phyloP scores from a whole-genome alignment of 2,113 vertebrate genomes.

The Lepisosteus osseus region DNA sequence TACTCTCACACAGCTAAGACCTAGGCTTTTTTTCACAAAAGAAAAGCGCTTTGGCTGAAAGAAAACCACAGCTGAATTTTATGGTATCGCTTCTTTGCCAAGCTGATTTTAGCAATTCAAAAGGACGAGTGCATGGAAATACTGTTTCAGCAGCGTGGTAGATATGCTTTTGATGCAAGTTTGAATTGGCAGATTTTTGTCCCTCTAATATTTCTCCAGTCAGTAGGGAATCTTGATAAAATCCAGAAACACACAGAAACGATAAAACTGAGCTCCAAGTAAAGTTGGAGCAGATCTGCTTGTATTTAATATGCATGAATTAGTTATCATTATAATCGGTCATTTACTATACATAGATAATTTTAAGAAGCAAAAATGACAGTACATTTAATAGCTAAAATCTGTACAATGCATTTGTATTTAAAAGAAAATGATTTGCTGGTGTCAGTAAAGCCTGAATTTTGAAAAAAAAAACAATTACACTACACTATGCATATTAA shows the following conservation, averaged over 20 bases:
- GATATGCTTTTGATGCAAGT: constrained; percentile 65
- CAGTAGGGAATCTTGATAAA: constrained; percentile 68
- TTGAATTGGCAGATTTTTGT: constrained; percentile 67
- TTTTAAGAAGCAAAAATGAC: no score
- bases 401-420: no score
- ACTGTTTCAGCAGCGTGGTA: constrained; percentile 56
- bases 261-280: constrained; percentile 44
- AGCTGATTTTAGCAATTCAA: constrained; percentile 77
- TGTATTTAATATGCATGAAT: constrained; percentile 54
- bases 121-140: constrained; percentile 63
- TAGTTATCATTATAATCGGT: constrained; percentile 55
- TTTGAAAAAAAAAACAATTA: no score
- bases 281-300: constrained; percentile 51
- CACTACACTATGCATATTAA: no score
- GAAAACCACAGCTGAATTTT: constrained; percentile 77
- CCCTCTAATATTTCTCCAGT: constrained; percentile 69
- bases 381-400: no score
- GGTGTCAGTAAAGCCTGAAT: no score
- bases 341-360: no score
- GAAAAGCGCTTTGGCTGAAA: constrained; percentile 78
- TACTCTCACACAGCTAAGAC: constrained; percentile 55
- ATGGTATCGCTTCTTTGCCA: constrained; percentile 73
- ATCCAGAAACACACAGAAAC: constrained; percentile 50
- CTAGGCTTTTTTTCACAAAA: constrained; percentile 55
- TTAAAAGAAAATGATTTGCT: no score